Base-by-base conservation (phyloP, 2,888 invertebrate genomes). In the Lasioglossum malachurum region DNA sequence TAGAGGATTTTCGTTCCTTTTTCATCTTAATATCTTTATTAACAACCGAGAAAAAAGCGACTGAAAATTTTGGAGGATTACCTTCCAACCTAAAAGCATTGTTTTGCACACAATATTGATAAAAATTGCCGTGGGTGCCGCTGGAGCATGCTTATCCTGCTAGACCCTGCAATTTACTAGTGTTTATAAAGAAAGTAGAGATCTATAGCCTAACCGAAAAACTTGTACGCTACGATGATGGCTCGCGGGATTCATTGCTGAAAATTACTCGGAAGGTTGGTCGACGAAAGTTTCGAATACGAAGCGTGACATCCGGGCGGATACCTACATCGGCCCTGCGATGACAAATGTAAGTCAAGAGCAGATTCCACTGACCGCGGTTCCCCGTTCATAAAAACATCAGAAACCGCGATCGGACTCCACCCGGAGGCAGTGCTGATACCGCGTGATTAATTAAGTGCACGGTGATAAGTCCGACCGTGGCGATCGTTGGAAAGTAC, bases 361-460 rank as follows among this genome's bases (percentile, higher is more conserved):
- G 60, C 89, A 90, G 90, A 88, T 90, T 88, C 73, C 67, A 78
- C 60, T 89, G 35, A 67, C 74, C 80, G 75, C 78, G 67, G 44
- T 23, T 7, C 41, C 53, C 53, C 35, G 71, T 57, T 71, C 41
- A 60, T 76, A 83, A 76, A 86, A 87, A 89, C 81, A 86, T 69
- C 74, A 57, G 67, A 46, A 57, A 46, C 79, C 67, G 73, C 71
- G 44, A 53, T 71, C 35, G 69, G 80, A 64, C 76, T 78, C 75
- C 71, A 71, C 76, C 69, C 35, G 31, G 27, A 23, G 57, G 74
- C 81, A 82, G 72, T 77, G 73, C 75, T 85, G 91, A 91, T 84
- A 77, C 82, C 85, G 71, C 49, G 75, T 91, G 90, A 90, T 90
- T 90, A 91, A 90, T 90, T 91, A 90, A 91, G 81, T 88, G 83